Evolutionary conservation across 2,888 invertebrate species (phyloP).

Genomic region (Tolmerus cingulatus): DNA sequence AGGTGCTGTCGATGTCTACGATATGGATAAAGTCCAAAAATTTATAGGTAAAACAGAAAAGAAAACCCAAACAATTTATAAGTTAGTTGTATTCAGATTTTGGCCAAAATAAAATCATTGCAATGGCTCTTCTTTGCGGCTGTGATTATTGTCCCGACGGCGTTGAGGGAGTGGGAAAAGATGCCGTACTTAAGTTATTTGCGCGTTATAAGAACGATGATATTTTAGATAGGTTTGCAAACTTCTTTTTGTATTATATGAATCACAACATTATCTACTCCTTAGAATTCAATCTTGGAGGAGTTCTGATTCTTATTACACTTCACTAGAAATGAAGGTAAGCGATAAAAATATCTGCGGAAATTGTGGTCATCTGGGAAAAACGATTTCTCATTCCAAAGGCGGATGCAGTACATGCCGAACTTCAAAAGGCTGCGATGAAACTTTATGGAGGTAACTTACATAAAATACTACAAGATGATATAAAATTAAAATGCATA

Average conservation of each 20-base stretch:
- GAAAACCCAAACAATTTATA: background rate
- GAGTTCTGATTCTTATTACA: slow-evolving; percentile 66
- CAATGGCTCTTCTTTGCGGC: slow-evolving; percentile 83
- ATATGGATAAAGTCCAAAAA: slow-evolving; percentile 71
- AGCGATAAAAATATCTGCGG: slow-evolving; percentile 71
- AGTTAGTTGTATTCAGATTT: slow-evolving; percentile 65
- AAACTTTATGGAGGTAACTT: slow-evolving; percentile 69
- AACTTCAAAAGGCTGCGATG: slow-evolving; percentile 70
- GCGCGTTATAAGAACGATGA: slow-evolving; percentile 70
- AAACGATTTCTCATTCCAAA: slow-evolving; percentile 68
- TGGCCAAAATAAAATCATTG: slow-evolving; percentile 83
- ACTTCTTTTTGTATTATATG: background rate
- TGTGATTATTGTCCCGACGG: slow-evolving; percentile 86
- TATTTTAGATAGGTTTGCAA: slow-evolving; percentile 69
- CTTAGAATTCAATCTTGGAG: slow-evolving; percentile 73
- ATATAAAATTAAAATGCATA: too few species aligned
- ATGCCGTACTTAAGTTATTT: slow-evolving; percentile 77
- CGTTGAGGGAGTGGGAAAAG: slow-evolving; percentile 78
- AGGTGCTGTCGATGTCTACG: slow-evolving; percentile 80
- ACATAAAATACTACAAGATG: background rate
- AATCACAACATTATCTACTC: background rate
- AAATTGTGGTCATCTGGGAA: slow-evolving; percentile 77
- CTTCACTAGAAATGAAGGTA: slow-evolving; percentile 65
- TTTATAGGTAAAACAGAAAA: slow-evolving; percentile 65
- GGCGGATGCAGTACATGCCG: slow-evolving; percentile 74